These are phyloP conservation scores for Crotalus viridis DNA, from an alignment of 2,113 vertebrate species.

Conservation along the genomic window DNA sequence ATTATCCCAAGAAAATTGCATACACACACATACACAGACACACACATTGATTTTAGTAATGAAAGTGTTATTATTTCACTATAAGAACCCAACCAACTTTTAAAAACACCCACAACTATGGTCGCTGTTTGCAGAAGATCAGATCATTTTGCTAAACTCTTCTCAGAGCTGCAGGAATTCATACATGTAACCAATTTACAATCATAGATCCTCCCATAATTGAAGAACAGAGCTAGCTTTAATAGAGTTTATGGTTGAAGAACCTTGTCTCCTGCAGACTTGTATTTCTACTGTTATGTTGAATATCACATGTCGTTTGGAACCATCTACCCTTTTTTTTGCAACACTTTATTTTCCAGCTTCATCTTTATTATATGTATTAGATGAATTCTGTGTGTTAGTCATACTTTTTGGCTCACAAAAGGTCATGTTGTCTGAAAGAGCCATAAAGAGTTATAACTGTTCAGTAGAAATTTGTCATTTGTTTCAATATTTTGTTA, in stretches of 20 bases:
- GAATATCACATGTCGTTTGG: background rate
- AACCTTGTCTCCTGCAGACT: background rate
- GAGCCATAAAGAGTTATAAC: background rate
- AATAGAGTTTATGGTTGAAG: background rate
- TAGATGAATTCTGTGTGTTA: background rate
- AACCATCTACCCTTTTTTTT: background rate
- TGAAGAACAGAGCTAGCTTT: background rate
- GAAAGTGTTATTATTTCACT: background rate
- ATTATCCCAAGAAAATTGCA: background rate
- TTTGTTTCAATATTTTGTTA: background rate
- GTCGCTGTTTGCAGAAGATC: background rate
- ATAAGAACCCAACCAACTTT: background rate
- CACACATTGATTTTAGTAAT: background rate
- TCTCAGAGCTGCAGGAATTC: too few species aligned
- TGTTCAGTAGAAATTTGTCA: background rate
- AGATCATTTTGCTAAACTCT: too few species aligned
- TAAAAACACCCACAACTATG: background rate
- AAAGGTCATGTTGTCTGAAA: background rate
- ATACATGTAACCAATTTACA: background rate
- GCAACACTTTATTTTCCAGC: background rate
- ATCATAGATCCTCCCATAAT: background rate
- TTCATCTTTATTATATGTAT: background rate
- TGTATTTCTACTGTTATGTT: background rate
- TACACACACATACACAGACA: background rate
- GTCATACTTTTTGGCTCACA: background rate